Percentiles rank a stretch among this genome's conserved stretches.
phyloP scores from a whole-genome alignment of 2,797 vertebrate genomes.

The Paratrypauchen microcephalus region DNA sequence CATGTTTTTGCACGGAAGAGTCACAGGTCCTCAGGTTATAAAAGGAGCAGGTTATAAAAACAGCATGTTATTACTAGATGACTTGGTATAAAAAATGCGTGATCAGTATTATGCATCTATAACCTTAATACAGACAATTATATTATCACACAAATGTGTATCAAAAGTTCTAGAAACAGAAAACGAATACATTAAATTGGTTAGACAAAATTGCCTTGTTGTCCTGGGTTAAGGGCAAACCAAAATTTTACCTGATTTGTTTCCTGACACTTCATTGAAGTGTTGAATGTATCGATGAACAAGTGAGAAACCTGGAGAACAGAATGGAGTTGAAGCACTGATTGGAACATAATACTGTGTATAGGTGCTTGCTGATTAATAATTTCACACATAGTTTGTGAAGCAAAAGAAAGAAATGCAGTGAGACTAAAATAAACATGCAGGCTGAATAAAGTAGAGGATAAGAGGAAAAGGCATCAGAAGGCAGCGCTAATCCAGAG shows the following conservation, averaged over 20 bases:
- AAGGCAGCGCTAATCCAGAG: conserved; percentile 34
- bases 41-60: no score
- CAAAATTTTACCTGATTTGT: conserved; percentile 64
- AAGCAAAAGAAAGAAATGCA: conserved; percentile 5
- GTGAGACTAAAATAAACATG: conserved; percentile 26
- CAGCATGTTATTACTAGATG: no score
- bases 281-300: conserved; percentile 72
- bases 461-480: conserved; percentile 39
- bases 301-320: conserved; percentile 61
- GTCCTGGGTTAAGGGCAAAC: background rate
- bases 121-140: no score
- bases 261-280: conserved; percentile 73
- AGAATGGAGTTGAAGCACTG: conserved; percentile 11
- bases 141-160: background rate
- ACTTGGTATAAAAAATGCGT: no score
- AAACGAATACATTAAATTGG: background rate
- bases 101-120: no score
- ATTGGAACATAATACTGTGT: background rate
- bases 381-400: background rate
- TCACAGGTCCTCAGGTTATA: background rate
- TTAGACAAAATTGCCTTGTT: background rate
- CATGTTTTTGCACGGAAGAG: background rate
- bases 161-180: background rate
- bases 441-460: conserved; percentile 42
- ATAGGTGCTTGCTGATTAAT: background rate